These are phyloP conservation scores for Apomyelois bistriatella DNA, from an alignment of 2,888 invertebrate genomes.

Conservation along the genomic window DNA sequence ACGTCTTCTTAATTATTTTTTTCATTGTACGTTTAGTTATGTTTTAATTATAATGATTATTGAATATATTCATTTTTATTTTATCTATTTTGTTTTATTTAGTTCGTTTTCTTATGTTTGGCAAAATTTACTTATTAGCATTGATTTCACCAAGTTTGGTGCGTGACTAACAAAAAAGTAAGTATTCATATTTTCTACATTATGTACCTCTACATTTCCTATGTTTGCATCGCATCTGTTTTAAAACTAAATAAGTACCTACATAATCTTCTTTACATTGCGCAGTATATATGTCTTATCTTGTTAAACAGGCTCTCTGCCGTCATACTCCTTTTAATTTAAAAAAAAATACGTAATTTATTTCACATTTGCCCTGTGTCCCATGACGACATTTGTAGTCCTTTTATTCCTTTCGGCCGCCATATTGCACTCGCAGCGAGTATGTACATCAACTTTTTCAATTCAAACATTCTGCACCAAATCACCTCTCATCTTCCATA, in stretches of 20 bases:
- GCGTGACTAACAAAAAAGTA: conserved; percentile 23
- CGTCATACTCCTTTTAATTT: no score
- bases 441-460: no score
- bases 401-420: no score
- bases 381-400: no score
- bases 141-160: conserved; percentile 16
- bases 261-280: not conserved
- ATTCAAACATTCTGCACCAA: no score
- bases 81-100: conserved; percentile 75
- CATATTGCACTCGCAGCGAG: no score
- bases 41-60: conserved; percentile 68
- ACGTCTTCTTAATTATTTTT: conserved; percentile 52
- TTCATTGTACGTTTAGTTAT: conserved; percentile 66
- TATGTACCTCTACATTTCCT: not conserved
- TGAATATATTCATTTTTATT: conserved; percentile 80
- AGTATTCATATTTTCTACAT: conserved; percentile 17
- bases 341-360: no score
- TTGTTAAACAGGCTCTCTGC: no score
- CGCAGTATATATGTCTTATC: no score
- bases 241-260: not conserved
- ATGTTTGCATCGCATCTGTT: not conserved
- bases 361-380: no score
- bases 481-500: no score
- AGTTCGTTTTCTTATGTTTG: conserved; percentile 36
- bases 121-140: conserved; percentile 5